Conservation (phyloP, 2,888 invertebrate genomes). For the Drosophila rellima region DNA sequence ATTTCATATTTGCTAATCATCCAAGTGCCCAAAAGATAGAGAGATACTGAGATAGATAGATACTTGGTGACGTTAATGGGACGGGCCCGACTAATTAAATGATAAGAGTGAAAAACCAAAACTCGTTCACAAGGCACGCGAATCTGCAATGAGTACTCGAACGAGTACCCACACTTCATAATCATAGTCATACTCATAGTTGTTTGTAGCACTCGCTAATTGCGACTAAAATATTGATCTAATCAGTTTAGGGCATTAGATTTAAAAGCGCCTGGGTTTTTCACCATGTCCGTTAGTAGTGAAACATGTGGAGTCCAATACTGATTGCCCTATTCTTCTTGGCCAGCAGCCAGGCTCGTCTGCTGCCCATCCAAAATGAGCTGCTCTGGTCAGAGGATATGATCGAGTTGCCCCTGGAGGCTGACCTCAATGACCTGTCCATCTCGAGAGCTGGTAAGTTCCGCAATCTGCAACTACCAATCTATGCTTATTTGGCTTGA, state of each 20-base stretch:
- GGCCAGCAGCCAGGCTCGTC: slow-evolving; percentile 48
- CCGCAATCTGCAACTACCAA: neutral
- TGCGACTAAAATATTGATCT: slow-evolving; percentile 36
- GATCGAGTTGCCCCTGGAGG: slow-evolving; percentile 46
- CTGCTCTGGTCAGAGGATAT: slow-evolving; percentile 49
- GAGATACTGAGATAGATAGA: slow-evolving; percentile 1
- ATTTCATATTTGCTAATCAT: slow-evolving; percentile 28
- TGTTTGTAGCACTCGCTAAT: slow-evolving; percentile 6
- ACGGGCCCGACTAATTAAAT: slow-evolving; percentile 61
- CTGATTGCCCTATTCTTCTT: slow-evolving; percentile 52
- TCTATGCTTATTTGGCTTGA: neutral
- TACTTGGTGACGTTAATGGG: slow-evolving; percentile 32
- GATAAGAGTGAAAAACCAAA: slow-evolving; percentile 51
- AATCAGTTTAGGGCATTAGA: slow-evolving; percentile 47
- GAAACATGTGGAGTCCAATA: slow-evolving; percentile 53
- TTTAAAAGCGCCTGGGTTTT: slow-evolving; percentile 56
- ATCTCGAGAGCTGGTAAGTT: slow-evolving; percentile 47
- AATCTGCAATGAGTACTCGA: slow-evolving; percentile 12
- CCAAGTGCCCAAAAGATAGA: slow-evolving; percentile 10
- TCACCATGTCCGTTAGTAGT: slow-evolving; percentile 36
- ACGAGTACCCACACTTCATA: neutral
- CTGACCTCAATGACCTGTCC: slow-evolving; percentile 25
- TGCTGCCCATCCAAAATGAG: slow-evolving; percentile 49
- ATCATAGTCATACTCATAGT: slow-evolving; percentile 2
- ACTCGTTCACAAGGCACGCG: slow-evolving; percentile 38